phyloP scores from a whole-genome alignment of 2,888 invertebrate genomes.

The Pseudococcus viburni region DNA sequence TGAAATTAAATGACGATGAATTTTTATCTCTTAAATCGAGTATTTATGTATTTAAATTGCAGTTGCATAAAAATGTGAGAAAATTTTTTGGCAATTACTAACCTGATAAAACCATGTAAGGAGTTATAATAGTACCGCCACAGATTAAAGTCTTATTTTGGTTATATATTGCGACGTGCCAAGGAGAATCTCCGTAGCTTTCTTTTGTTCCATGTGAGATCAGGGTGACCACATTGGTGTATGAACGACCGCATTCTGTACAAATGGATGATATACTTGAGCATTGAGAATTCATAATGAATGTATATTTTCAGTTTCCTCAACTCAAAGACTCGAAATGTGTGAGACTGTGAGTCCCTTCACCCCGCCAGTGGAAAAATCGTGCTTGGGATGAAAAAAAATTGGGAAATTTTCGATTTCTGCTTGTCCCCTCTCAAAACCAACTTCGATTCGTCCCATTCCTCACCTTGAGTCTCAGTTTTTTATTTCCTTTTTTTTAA shows the following conservation, averaged over 20 bases:
- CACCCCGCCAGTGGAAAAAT: too few species aligned
- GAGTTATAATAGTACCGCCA: conserved; percentile 58
- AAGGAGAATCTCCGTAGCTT: conserved; percentile 56
- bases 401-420: too few species aligned
- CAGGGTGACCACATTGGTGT: background rate
- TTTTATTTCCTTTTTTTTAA: too few species aligned
- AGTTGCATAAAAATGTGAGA: background rate
- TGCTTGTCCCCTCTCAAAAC: too few species aligned
- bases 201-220: conserved; percentile 46
- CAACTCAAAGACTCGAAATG: too few species aligned
- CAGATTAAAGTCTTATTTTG: conserved; percentile 36
- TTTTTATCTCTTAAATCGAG: background rate
- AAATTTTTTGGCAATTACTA: background rate
- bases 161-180: conserved; percentile 59
- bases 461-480: too few species aligned
- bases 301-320: too few species aligned
- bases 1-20: background rate
- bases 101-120: conserved; percentile 59
- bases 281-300: background rate
- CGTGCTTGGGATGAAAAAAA: too few species aligned
- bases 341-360: too few species aligned
- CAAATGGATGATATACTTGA: too few species aligned
- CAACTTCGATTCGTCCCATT: too few species aligned
- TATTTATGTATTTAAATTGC: background rate
- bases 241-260: conserved; percentile 47